Percentiles rank a stretch among this genome's conserved stretches.
Conservation (phyloP, 2,797 vertebrate genomes). For the Centropyge bicolor region DNA sequence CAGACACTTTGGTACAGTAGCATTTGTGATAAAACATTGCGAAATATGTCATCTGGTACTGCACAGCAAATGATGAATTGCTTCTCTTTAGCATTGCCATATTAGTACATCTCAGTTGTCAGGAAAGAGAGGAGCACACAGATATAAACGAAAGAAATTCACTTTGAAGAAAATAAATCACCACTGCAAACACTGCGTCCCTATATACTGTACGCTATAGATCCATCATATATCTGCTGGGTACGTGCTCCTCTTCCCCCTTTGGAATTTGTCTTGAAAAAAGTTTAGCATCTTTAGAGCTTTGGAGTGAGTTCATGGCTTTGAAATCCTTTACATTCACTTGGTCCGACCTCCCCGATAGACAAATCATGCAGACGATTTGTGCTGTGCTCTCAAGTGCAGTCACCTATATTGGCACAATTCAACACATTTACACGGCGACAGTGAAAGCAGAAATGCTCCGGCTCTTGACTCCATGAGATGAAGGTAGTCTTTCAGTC, state of each 20-base stretch:
- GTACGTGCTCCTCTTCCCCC: neutral
- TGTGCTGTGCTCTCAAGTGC: neutral
- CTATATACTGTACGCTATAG: neutral
- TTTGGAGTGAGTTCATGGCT: neutral
- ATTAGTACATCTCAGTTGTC: neutral
- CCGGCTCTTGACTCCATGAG: neutral
- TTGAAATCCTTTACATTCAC: neutral
- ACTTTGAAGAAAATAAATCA: neutral
- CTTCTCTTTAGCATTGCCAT: neutral
- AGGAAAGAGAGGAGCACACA: neutral
- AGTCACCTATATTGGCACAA: neutral
- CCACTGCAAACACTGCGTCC: neutral
- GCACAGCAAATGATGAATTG: neutral
- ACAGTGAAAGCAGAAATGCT: constrained; percentile 20
- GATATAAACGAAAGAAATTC: neutral
- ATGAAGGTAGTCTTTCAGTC: neutral
- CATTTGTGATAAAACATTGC: neutral
- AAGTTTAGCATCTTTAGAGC: neutral
- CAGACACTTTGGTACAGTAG: neutral
- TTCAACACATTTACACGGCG: constrained; percentile 9
- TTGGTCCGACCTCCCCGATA: constrained; percentile 6
- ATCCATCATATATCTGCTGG: neutral
- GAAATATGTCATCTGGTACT: neutral
- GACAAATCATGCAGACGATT: neutral
- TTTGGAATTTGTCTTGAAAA: neutral